Base-by-base conservation (phyloP, 1,140 invertebrate species). In the Drosophila nigromelanica region DNA sequence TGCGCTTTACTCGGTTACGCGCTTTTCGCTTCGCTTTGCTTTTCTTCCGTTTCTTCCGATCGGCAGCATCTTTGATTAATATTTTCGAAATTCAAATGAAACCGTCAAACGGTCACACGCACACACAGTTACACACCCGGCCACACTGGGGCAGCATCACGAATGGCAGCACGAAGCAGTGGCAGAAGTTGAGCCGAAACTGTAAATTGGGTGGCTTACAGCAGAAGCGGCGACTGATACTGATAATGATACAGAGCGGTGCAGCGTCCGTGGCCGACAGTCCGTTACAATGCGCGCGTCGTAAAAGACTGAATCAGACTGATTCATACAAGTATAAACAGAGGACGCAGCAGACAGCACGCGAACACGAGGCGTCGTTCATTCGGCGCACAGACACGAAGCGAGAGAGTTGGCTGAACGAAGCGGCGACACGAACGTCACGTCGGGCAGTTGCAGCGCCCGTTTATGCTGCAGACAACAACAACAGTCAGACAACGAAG, bases 51-150 rank as follows among this genome's bases (percentile, higher is more conserved):
- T 85, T 70, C 18, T 58, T 69, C 60, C 68, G 63, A 85, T 85
- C 80, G 42, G 68, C 68, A 71, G 67, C 72, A 75, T 75, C 73
- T 69, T 70, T 70, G 72, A 52, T 74, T 62, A 59, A 63, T 63
- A 58, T 74, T 48, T 10, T 50, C 35, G 56, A 63, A 62, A 66
- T 70, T 78, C 72, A 63, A 74, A 76, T 77, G 39, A 64, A 72
- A 62, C 77, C 69, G 74, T 75, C 59, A 50, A 76, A 78, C 82
- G 75, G 71, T 82, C 67, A 59, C 70, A 73, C 52, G 30, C 43
- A 73, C 67, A 35, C 33, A 35, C 33, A 35, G 33, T 35, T 35
- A 35, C 33, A 35, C 33, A 3, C 33, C 39, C 21, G 21, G 12
- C 42, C 39, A 35, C 50, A 52, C 50, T 52, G 30, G 30, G 24